Evolutionary conservation across 2,797 vertebrate species (phyloP), one percentile per base, ranked within the genome.

Genomic region (Lepus townsendii): DNA sequence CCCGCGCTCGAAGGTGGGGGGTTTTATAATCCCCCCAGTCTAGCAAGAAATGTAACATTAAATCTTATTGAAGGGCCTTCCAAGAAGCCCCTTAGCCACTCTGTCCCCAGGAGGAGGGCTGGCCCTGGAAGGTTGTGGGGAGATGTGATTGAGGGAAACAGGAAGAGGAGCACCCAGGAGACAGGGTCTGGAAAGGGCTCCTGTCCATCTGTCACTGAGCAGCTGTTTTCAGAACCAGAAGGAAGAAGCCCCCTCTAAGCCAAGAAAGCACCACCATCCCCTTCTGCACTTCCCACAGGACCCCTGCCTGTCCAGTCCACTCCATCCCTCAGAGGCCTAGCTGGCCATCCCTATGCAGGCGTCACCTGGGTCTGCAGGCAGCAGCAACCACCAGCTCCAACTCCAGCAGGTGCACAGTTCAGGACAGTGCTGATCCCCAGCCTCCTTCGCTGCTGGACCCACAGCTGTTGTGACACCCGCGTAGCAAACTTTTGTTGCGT

Each of bases 51-150:
- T 83, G 82, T 86, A 78, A 90, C 92, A 91, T 94, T 96, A 88
- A 95, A 96, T 96, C 88, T 95, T 95, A 93, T 94, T 86, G 75
- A 94, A 65, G 87, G 94, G 88, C 75, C 91, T 97, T 96, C 93
- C 27, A 86, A 95, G 84, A 80, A 95, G 77, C 14, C 57, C 76
- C 83, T 76, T 19, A 62, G 76, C 38, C 50, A 38, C 50, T 83
- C n/a, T 87, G 62, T 66, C 13, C 86, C 35, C 54, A 71, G 16
- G 38, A 91, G 75, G 22, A 95, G 7, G 54, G 52, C 24, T 7
- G 32, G 24, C 26, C 79, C 72, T 75, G 11, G 69, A 88, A n/a
- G 30, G 89, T 69, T 12, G 24, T 60, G n/a, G 35, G 47, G 24
- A 65, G 65, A 71, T 1, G 14, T 17, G 65, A 62, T 57, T 54